Percentiles rank a stretch among this genome's conserved stretches.
phyloP scores from a whole-genome alignment of 2,113 vertebrate species.

The Quiscalus mexicanus region DNA sequence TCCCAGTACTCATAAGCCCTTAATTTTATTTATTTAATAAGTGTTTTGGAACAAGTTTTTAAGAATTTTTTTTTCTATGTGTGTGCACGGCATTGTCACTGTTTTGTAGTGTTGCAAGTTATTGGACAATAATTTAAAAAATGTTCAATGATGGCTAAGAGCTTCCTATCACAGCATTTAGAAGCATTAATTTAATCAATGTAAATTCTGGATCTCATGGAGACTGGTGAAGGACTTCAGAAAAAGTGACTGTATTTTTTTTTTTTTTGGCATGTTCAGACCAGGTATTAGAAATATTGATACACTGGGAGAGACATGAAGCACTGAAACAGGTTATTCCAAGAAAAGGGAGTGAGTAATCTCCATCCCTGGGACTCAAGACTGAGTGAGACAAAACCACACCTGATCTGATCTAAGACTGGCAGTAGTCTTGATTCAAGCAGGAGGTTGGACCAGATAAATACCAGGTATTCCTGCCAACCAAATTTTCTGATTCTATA shows the following conservation, averaged over 20 bases:
- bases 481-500: background rate
- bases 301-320: background rate
- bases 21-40: background rate
- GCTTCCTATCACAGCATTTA: background rate
- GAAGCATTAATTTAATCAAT: background rate
- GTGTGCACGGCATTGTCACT: background rate
- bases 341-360: background rate
- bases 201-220: background rate
- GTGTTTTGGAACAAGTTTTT: background rate
- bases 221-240: background rate
- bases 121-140: background rate
- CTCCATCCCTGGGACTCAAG: background rate
- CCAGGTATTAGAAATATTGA: background rate
- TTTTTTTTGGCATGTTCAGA: background rate
- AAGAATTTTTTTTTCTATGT: background rate
- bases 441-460: background rate
- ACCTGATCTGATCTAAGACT: background rate
- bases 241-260: background rate
- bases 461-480: background rate
- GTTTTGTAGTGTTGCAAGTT: background rate
- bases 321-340: background rate
- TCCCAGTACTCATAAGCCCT: background rate
- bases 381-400: background rate
- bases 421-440: background rate
- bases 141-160: accelerated